Evolutionary conservation across 1,140 invertebrate species (phyloP).

Genomic region (Homarus americanus): DNA sequence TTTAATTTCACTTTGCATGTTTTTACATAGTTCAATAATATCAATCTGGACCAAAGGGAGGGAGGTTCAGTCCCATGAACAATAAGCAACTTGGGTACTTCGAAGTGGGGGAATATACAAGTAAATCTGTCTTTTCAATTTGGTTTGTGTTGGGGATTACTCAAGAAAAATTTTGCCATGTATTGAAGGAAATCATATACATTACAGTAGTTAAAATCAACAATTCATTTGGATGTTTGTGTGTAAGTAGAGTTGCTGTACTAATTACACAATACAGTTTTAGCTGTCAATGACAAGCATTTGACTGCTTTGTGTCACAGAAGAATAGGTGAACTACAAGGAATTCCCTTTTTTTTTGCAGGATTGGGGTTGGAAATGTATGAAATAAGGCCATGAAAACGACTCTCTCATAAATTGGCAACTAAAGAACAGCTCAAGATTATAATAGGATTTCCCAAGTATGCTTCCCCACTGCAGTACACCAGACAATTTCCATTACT

Average conservation of each 20-base stretch:
- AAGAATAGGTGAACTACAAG: neutral
- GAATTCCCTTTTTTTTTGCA: too few species aligned
- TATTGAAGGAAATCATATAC: too few species aligned
- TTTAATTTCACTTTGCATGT: neutral
- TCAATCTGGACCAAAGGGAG: neutral
- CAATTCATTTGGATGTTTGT: too few species aligned
- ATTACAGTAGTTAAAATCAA: too few species aligned
- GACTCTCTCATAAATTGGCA: too few species aligned
- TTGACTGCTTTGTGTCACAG: neutral
- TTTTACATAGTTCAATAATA: neutral
- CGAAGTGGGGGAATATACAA: neutral
- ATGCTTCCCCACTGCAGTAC: neutral
- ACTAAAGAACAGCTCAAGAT: neutral
- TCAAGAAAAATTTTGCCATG: too few species aligned
- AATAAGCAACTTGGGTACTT: neutral
- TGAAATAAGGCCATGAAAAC: too few species aligned
- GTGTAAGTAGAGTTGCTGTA: neutral
- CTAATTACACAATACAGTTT: neutral
- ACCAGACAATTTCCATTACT: neutral
- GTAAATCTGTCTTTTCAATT: neutral
- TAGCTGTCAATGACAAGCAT: neutral
- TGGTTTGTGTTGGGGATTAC: neutral
- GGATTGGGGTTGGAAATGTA: too few species aligned
- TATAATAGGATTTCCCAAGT: neutral
- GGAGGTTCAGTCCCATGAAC: neutral